These are phyloP conservation scores for Parnassius orleans DNA, from an alignment of 2,888 invertebrate genomes.

Conservation along the genomic window DNA sequence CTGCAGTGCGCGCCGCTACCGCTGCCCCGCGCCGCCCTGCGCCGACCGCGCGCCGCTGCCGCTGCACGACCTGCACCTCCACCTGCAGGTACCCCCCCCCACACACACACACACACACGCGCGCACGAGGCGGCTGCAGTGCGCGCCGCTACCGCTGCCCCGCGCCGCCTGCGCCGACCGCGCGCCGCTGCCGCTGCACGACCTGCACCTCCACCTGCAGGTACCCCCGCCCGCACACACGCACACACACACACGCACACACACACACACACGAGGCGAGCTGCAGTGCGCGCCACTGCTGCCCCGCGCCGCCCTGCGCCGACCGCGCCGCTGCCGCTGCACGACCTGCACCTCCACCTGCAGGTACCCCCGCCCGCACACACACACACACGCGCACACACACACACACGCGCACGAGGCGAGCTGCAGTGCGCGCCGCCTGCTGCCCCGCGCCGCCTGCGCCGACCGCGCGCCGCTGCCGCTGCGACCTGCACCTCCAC, in stretches of 20 bases:
- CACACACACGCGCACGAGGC: conserved; percentile 60
- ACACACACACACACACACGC: background rate
- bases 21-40: conserved; percentile 9
- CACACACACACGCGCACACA: no score
- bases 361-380: conserved; percentile 30
- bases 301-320: conserved; percentile 66
- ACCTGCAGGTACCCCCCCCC: no score
- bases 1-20: conserved; percentile 32
- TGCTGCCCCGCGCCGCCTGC: no score
- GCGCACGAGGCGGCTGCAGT: conserved; percentile 66
- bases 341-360: conserved; percentile 42
- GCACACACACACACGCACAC: no score
- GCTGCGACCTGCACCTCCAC: conserved; percentile 22
- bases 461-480: no score
- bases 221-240: background rate
- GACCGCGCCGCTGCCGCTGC: conserved; percentile 44
- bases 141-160: no score
- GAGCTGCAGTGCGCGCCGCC: conserved; percentile 37
- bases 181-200: conserved; percentile 32
- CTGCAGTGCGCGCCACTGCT: conserved; percentile 69
- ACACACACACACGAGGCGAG: conserved; percentile 64
- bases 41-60: no score
- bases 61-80: conserved; percentile 34
- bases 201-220: conserved; percentile 10
- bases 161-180: no score